phyloP scores from a whole-genome alignment of 1,140 invertebrate species.

The Aphelinus certus region DNA sequence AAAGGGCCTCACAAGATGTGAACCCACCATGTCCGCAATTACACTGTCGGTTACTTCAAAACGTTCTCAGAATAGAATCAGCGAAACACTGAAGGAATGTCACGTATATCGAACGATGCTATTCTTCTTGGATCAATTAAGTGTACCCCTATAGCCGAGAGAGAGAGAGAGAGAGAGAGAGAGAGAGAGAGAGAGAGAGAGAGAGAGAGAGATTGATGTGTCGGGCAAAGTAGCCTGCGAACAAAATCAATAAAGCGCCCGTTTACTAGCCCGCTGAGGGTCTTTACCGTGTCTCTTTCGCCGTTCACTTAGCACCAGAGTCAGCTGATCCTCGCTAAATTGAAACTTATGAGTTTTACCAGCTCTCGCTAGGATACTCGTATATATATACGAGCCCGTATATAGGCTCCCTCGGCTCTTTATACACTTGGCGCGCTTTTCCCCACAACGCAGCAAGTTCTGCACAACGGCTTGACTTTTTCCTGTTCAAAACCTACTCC shows the following conservation, averaged over 20 bases:
- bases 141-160: background rate
- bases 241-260: constrained; percentile 49
- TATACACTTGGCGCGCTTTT: constrained; percentile 1
- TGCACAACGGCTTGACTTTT: background rate
- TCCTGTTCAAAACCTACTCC: background rate
- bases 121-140: constrained; percentile 26
- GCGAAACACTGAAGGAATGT: too few relatives aligned
- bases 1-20: too few relatives aligned
- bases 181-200: too few relatives aligned
- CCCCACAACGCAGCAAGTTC: background rate
- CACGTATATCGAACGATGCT: background rate
- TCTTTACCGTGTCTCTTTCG: constrained; percentile 43
- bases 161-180: background rate
- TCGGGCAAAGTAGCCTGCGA: constrained; percentile 19
- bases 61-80: too few relatives aligned
- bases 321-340: constrained; percentile 63
- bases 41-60: too few relatives aligned
- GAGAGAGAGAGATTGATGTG: constrained; percentile 9
- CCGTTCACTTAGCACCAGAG: constrained; percentile 14
- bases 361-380: too few relatives aligned
- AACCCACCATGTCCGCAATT: too few relatives aligned
- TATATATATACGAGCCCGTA: too few relatives aligned
- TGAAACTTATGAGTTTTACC: constrained; percentile 66
- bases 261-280: constrained; percentile 19
- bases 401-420: constrained; percentile 17